Percentiles rank a stretch among this genome's conserved stretches.
Evolutionary conservation across 2,888 invertebrate species (phyloP).

Genomic region (Stegophylla sp.): DNA sequence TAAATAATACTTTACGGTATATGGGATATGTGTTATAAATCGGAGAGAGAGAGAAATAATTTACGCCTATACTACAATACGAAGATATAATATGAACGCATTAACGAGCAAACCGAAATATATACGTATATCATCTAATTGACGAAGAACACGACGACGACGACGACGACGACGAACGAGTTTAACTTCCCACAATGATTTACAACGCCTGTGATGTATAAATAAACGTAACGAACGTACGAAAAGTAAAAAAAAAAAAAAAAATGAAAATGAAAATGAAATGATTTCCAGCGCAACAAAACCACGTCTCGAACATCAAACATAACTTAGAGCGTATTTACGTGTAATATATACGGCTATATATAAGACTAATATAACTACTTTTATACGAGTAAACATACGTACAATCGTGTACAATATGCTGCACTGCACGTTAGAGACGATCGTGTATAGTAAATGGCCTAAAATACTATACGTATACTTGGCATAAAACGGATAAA

Average conservation of each 20-base stretch:
- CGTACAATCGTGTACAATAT: not conserved
- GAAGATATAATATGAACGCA: not conserved
- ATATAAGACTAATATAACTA: not conserved
- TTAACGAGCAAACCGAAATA: slow-evolving; percentile 36
- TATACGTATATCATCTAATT: no score
- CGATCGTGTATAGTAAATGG: no score
- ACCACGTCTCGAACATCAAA: not conserved
- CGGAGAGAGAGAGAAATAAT: not conserved
- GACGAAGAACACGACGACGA: slow-evolving; percentile 18
- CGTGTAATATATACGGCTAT: not conserved
- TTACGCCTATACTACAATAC: slow-evolving; percentile 5
- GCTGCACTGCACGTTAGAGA: no score
- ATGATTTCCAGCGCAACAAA: not conserved
- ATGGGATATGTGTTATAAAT: not conserved
- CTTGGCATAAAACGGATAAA: no score
- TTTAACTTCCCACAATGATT: slow-evolving; percentile 34
- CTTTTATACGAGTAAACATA: not conserved
- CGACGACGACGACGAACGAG: slow-evolving; percentile 13
- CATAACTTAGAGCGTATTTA: not conserved
- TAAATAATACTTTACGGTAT: not conserved
- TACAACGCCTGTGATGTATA: slow-evolving; percentile 4
- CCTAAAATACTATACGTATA: no score
- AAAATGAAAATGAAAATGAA: no score
- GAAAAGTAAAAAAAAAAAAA: not conserved
- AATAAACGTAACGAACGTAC: not conserved